Percentiles rank a stretch among this genome's conserved stretches.
phyloP scores from a whole-genome alignment of 2,113 vertebrate species.

The Brachionichthys hirsutus region DNA sequence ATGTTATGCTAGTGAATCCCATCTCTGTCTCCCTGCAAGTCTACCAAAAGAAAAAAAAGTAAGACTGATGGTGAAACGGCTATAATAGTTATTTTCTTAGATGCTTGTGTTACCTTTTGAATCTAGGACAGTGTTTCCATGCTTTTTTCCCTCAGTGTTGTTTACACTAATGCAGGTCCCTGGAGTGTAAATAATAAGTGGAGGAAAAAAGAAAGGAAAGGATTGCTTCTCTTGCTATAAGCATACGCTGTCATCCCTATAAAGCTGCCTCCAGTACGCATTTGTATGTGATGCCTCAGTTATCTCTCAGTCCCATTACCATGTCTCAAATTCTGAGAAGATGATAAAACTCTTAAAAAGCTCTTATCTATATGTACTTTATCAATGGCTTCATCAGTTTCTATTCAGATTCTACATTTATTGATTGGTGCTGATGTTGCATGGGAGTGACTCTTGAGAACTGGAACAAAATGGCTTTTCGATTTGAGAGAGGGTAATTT shows the following conservation, averaged over 20 bases:
- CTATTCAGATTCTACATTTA: constrained; percentile 46
- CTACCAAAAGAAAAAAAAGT: constrained; percentile 41
- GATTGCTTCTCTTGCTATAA: constrained; percentile 86
- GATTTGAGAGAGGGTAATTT: constrained; percentile 39
- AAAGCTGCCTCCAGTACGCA: constrained; percentile 82
- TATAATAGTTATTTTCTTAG: constrained; percentile 59
- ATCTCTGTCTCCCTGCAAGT: constrained; percentile 33
- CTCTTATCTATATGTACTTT: constrained; percentile 4
- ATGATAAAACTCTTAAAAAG: constrained; percentile 6
- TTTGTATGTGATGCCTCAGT: constrained; percentile 81
- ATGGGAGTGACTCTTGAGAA: constrained; percentile 40
- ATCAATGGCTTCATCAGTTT: constrained; percentile 1
- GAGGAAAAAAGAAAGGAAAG: constrained; percentile 68
- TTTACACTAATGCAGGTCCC: constrained; percentile 86
- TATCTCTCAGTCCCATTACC: constrained; percentile 30
- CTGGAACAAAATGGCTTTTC: constrained; percentile 48
- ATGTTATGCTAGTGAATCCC: constrained; percentile 34
- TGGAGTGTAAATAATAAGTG: constrained; percentile 75
- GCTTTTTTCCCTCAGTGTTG: constrained; percentile 77
- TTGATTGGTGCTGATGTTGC: constrained; percentile 54
- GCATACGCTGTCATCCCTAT: constrained; percentile 79
- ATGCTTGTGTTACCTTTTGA: constrained; percentile 64
- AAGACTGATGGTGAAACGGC: constrained; percentile 40
- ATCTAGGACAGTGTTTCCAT: constrained; percentile 84
- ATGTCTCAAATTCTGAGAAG: constrained; percentile 20